Base-by-base conservation (phyloP, 2,113 vertebrate species). In the Cariama cristata region DNA sequence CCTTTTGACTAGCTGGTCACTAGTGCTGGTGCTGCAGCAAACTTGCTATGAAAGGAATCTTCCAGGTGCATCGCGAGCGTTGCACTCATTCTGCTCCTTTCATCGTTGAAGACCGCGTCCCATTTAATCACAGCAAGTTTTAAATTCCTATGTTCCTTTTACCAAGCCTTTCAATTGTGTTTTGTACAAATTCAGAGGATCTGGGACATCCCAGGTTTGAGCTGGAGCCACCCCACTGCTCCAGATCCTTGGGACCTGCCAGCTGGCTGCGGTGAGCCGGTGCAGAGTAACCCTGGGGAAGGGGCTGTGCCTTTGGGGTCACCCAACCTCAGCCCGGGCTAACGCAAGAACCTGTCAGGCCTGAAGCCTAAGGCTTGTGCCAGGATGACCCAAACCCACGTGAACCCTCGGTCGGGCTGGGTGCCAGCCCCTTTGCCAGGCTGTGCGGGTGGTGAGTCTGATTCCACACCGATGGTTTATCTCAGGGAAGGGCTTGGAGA, bases 21-120 rank as follows among this genome's bases (percentile, higher is more conserved):
- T 8, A 3, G 62, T 2, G 42, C 73, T 42, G 79, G 19, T 23
- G 56, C 60, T 40, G 50, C 64, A 38, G 20, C 18, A 23, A 14
- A 18, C 24, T 3, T 9, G 17, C 6, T n/a, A 0, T 1, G 44
- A 4, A 35, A 20, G 85, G 63, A 14, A 22, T 4, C 38, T 9
- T 7, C 0, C 1, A 49, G 49, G 58, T 14, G 19, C 66, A 3
- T 1, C 2, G 1, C 1, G 1, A 71, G 52, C 10, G 0, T 44
- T 0, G 5, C 6, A 6, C 32, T 33, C 6, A 1, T 30, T 24
- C 66, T 52, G 44, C 30, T 22, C 4, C 53, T 64, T 26, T 80
- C 33, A 0, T 3, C 56, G 0, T 5, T 8, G 38, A 9, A 12
- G 30, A 4, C 27, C 0, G 0, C 1, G 21, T 40, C 53, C 59